Percentiles rank a stretch among this genome's conserved stretches.
phyloP scores from a whole-genome alignment of 2,113 vertebrate genomes.

The Pithys albifrons region DNA sequence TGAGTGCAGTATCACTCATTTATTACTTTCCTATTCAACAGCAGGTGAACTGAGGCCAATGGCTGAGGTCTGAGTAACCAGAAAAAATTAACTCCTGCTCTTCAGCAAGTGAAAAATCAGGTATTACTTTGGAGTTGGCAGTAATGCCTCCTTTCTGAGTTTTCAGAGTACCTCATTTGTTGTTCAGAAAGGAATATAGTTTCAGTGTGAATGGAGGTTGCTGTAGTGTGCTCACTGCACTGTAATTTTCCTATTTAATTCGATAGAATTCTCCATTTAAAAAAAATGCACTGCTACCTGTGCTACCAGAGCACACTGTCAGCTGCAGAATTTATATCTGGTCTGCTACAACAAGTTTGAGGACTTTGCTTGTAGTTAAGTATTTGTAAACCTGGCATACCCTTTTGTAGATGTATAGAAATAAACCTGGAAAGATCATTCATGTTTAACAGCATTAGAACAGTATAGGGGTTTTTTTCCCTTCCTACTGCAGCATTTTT shows the following conservation, averaged over 20 bases:
- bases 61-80: not conserved
- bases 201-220: not conserved
- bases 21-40: slow-evolving; percentile 5
- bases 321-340: not conserved
- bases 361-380: not conserved
- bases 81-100: slow-evolving; percentile 13
- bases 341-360: not conserved
- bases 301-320: not conserved
- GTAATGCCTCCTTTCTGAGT: not conserved
- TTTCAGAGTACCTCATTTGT: not conserved
- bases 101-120: not conserved
- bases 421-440: not conserved
- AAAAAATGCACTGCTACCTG: not conserved
- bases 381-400: not conserved
- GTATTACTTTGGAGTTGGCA: not conserved
- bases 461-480: fast-evolving
- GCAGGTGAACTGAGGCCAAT: not conserved
- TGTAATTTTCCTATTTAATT: not conserved
- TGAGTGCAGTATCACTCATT: not conserved
- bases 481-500: not conserved
- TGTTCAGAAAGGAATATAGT: not conserved
- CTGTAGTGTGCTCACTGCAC: fast-evolving
- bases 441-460: not conserved
- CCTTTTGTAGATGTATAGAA: not conserved
- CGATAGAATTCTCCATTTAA: not conserved